Conservation (phyloP, 2,113 vertebrate species). For the Festucalex cinctus region DNA sequence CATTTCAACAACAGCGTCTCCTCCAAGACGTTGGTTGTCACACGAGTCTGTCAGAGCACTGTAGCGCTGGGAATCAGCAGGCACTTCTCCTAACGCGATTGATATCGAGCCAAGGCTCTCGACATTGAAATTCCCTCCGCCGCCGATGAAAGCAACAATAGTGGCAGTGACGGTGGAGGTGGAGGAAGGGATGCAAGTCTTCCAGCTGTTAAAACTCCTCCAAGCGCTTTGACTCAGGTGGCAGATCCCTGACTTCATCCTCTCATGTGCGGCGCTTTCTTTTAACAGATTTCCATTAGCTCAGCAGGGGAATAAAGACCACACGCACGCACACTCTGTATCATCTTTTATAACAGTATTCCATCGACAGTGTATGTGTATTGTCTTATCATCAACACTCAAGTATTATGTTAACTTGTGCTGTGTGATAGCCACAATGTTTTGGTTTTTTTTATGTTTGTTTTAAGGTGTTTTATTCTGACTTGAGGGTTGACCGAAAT, state of each 20-base stretch:
- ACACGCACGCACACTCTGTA: conserved; percentile 11
- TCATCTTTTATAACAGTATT: conserved; percentile 36
- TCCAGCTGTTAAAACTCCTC: conserved; percentile 62
- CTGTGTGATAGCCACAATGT: conserved; percentile 57
- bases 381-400: conserved; percentile 57
- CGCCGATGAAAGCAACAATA: conserved; percentile 47
- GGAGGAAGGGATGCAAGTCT: conserved; percentile 55
- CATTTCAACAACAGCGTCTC: conserved; percentile 43
- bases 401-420: conserved; percentile 46
- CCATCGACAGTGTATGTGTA: conserved; percentile 55
- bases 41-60: conserved; percentile 22
- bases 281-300: conserved; percentile 36
- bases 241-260: conserved; percentile 64
- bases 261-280: conserved; percentile 33
- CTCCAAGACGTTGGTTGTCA: conserved; percentile 30
- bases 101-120: conserved; percentile 46
- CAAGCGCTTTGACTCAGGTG: conserved; percentile 69
- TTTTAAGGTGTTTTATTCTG: conserved; percentile 58
- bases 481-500: conserved; percentile 45
- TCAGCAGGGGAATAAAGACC: conserved; percentile 23
- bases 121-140: conserved; percentile 52
- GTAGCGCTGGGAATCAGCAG: conserved; percentile 31
- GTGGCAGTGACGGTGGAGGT: conserved; percentile 17
- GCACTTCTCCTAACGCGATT: conserved; percentile 41
- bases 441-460: conserved; percentile 60